Evolutionary conservation across 2,888 invertebrate genomes (phyloP), one percentile per base, ranked within the genome.

Genomic region (Allacma fusca): DNA sequence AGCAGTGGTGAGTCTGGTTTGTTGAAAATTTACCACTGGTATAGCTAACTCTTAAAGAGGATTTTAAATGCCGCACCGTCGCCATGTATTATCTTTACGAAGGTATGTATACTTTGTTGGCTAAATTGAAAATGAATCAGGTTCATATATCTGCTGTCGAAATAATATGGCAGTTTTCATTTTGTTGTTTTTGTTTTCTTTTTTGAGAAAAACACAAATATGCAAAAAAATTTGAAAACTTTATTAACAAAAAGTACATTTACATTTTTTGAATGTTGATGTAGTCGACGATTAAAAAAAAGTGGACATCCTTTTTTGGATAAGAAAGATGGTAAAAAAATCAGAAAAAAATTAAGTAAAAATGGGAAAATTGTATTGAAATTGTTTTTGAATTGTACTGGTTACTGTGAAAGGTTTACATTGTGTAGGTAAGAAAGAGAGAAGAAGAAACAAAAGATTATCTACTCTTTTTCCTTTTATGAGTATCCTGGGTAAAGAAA

Each of bases 291-390:
- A 74, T 67, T n/a, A n/a, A n/a, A 57, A 67, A 67, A 72, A 67
- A 67, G 29, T 77, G 67, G 44, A 71, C 73, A 73, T 74, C 73
- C 57, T 59, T 73, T 74, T 77, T 77, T 77, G 74, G 57, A 74
- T 77, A 77, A 77, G 77, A 77, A 74, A 77, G 74, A 65, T 62
- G 57, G 64, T 62, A 65, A 73, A 40, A 40, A 40, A 40, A 9
- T 5, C 5, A 40, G 40, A 77, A 77, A 73, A 73, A 73, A 73
- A 73, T 64, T 24, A 4, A 23, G 57, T 21, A 64, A 69, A 77
- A 77, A 74, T 69, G 74, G 77, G 68, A 77, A 77, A 77, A 77
- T 77, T 69, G 59, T 40, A 77, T 73, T 73, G 68, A 73, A 73
- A 62, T 64, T 50, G 40, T 69, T 69, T 69, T 67, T 12, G 34